Evolutionary conservation across 2,113 vertebrate species (phyloP), one percentile per base, ranked within the genome.

Genomic region (Eurystomus gularis): DNA sequence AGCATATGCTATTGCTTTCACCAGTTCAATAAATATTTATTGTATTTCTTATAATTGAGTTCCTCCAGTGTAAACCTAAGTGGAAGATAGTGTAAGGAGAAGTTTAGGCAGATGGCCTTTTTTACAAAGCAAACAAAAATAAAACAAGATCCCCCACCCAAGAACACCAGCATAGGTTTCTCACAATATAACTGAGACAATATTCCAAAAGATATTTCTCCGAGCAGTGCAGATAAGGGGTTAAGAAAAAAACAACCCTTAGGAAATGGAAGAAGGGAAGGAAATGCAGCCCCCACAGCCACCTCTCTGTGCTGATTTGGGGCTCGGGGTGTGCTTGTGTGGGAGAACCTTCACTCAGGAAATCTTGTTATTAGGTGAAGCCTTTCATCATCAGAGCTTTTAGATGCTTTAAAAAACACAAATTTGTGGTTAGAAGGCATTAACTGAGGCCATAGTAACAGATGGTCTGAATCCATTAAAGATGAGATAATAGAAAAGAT

Each of bases 11-110:
- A 94, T 90, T 95, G 93, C 87, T 84, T 81, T 90, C 44, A 71
- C 80, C 85, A 60, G 69, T 95, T 94, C 91, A 51, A 94, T 97
- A 97, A 94, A 96, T 95, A 96, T 97, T 97, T 96, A 95, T 96
- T 94, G 88, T 92, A 91, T 80, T 96, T 95, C 87, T 88, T 86
- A 82, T 90, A 92, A 94, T 96, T 94, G 93, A 86, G 85, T 88
- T 92, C 88, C 61, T 86, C 35, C 48, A 29, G 42, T 75, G 60
- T 87, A 81, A 86, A 79, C 49, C 48, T 85, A 90, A 96, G 92
- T 70, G 69, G 77, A 94, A 65, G 52, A 84, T 52, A 90, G 61
- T 54, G 35, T 96, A 82, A 95, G 86, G 55, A 87, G 80, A 90
- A 97, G 88, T 94, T 94, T 85, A 71, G 87, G 93, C 65, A 94